A percentile compares a stretch with the other conserved stretches of the same genome.
These are phyloP conservation scores for Ptyas mucosa DNA, from an alignment of 2,113 vertebrate species.

Conservation along the genomic window DNA sequence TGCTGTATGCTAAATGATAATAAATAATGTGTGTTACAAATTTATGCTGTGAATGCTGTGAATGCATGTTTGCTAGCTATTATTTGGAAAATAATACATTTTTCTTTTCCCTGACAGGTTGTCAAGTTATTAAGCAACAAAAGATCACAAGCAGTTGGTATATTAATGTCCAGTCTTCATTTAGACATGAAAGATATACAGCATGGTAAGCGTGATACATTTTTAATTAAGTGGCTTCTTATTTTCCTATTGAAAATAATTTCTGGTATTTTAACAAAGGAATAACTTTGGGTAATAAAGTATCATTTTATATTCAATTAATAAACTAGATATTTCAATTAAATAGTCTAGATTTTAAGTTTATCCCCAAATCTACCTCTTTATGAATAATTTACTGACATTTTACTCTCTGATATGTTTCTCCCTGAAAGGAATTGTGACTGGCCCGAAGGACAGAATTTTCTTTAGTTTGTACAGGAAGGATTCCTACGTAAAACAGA, in stretches of 20 bases:
- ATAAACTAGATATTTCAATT: neutral
- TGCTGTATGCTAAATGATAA: neutral
- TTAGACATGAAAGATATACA: constrained; percentile 98
- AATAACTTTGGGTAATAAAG: neutral
- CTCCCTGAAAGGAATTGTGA: neutral
- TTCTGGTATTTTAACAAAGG: neutral
- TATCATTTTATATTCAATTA: neutral
- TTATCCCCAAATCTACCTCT: neutral
- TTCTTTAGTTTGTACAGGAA: neutral
- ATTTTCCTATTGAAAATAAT: neutral
- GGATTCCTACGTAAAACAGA: neutral
- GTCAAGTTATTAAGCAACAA: constrained; percentile 95
- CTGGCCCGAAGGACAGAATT: neutral
- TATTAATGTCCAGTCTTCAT: constrained; percentile 97
- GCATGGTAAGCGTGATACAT: constrained; percentile 79
- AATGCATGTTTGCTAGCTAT: neutral
- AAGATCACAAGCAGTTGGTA: constrained; percentile 95
- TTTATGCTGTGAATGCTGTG: constrained; percentile 1
- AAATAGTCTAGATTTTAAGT: neutral
- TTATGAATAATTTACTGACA: neutral
- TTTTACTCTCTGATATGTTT: neutral
- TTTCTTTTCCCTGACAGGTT: constrained; percentile 73
- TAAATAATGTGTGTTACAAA: constrained; percentile 9
- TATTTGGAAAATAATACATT: constrained; percentile 35
- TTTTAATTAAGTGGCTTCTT: neutral